A percentile compares a stretch with the other conserved stretches of the same genome.
Conservation (phyloP, 2,888 invertebrate genomes). For the Sicus ferrugineus region DNA sequence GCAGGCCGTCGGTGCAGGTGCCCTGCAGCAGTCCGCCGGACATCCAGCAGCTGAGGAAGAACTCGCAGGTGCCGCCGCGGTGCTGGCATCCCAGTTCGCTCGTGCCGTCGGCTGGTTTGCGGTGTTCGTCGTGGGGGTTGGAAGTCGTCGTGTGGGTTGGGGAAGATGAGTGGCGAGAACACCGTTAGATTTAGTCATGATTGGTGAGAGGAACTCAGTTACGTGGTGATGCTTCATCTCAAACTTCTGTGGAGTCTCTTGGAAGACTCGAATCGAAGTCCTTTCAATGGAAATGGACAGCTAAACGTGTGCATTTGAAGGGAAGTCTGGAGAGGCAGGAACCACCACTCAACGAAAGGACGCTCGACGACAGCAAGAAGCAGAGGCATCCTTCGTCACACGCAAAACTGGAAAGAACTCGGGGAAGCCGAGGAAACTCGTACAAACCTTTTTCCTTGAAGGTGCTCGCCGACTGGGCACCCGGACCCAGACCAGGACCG, state of each 20-base stretch:
- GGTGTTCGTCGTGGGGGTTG: not conserved
- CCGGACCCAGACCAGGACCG: too few species aligned
- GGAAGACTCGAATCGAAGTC: not conserved
- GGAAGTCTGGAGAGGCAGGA: too few species aligned
- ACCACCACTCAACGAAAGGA: not conserved
- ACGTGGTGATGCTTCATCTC: not conserved
- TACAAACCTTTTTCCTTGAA: constrained; percentile 74
- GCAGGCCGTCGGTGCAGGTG: constrained; percentile 80
- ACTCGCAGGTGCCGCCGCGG: constrained; percentile 83
- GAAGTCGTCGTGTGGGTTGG: not conserved
- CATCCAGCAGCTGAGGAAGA: constrained; percentile 92
- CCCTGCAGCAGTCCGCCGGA: constrained; percentile 86
- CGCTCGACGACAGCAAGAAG: not conserved
- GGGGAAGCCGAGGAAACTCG: not conserved
- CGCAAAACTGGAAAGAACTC: not conserved
- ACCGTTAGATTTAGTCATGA: constrained; percentile 1
- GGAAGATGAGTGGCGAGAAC: not conserved
- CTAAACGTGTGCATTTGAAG: not conserved
- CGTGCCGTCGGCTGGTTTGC: constrained; percentile 59
- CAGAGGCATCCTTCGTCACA: not conserved
- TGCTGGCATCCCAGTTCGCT: constrained; percentile 64
- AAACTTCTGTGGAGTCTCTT: not conserved
- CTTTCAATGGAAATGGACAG: not conserved
- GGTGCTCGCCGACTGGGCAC: constrained; percentile 66
- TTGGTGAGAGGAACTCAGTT: not conserved